Evolutionary conservation across 2,113 vertebrate genomes (phyloP).

Genomic region (Mugil cephalus): DNA sequence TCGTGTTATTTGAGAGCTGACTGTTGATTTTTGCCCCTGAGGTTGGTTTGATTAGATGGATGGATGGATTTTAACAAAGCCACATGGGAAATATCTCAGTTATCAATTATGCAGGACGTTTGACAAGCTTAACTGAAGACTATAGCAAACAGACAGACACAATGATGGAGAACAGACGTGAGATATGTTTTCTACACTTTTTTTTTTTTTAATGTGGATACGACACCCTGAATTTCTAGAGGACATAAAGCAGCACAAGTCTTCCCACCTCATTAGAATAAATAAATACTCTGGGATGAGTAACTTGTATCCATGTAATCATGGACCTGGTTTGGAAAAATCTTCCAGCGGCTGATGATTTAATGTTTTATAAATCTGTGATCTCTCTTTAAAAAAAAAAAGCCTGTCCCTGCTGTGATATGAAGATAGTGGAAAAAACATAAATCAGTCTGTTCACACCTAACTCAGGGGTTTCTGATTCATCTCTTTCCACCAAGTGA

Average conservation of each 20-base stretch:
- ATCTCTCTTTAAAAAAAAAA: not conserved
- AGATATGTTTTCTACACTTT: not conserved
- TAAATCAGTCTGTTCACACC: not conserved
- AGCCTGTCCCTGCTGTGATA: not conserved
- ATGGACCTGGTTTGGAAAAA: not conserved
- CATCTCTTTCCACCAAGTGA: slow-evolving; percentile 26
- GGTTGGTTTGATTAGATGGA: slow-evolving; percentile 26
- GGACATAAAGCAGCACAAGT: not conserved
- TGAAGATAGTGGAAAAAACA: not conserved
- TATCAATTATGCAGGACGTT: slow-evolving; percentile 45
- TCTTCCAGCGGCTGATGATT: not conserved
- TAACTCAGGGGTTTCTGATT: slow-evolving; percentile 12
- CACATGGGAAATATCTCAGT: slow-evolving; percentile 36
- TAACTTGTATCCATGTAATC: not conserved
- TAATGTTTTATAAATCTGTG: not conserved
- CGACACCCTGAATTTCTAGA: slow-evolving; percentile 2
- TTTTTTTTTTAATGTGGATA: not conserved
- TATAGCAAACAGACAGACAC: slow-evolving; percentile 1
- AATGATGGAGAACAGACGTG: not conserved
- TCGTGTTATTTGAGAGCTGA: not conserved
- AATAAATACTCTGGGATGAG: slow-evolving; percentile 10
- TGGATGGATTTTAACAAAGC: slow-evolving; percentile 12
- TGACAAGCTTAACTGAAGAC: slow-evolving; percentile 31
- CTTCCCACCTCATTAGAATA: slow-evolving; percentile 25
- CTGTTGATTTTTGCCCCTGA: not conserved